Evolutionary conservation across 2,113 vertebrate genomes (phyloP), one percentile per base, ranked within the genome.

Genomic region (Cairina moschata): DNA sequence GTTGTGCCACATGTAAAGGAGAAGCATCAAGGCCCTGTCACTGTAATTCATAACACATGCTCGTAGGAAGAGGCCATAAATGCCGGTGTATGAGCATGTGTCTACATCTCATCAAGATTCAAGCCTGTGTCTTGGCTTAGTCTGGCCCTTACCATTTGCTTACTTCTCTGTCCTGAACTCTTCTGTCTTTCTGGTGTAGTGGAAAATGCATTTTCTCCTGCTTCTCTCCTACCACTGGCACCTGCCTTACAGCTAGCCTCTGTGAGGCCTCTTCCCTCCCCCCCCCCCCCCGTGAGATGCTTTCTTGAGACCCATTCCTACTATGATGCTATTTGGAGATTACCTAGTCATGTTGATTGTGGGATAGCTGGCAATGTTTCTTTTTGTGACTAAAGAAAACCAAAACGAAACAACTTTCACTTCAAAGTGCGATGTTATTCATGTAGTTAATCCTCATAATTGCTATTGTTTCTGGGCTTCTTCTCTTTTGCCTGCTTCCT

Each of bases 381-480:
- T 9, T 79, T 93, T 73, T 72, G 86, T 56, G 44, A 72, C 16
- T 81, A 9, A 22, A 28, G 82, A 40, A 58, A 31, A 40, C 17
- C 14, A 2, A 42, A 1, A 4, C 8, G 13, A 25, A 74, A 66
- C 11, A 74, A 25, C 38, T 94, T 88, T 93, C 26, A 29, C 40
- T 93, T 65, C 34, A 91, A 88, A 52, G 29, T 7, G 2, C 36
- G 10, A 29, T 88, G 62, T 52, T 92, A 52, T 67, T 86, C 15
- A 21, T 34, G 13, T 66, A 86, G 55, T 90, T 95, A 90, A 91
- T 91, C 52, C 60, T 69, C 58, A 56, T 32, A 78, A 36, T 25
- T 0, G 0, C 67, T 67, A 55, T 1, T 5, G 16, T 83, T 96
- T 88, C 79, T 96, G 65, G 18, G 32, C 8, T 0, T 2, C n/a